Evolutionary conservation across 2,113 vertebrate species (phyloP).

Genomic region (Nothoprocta perdicaria): DNA sequence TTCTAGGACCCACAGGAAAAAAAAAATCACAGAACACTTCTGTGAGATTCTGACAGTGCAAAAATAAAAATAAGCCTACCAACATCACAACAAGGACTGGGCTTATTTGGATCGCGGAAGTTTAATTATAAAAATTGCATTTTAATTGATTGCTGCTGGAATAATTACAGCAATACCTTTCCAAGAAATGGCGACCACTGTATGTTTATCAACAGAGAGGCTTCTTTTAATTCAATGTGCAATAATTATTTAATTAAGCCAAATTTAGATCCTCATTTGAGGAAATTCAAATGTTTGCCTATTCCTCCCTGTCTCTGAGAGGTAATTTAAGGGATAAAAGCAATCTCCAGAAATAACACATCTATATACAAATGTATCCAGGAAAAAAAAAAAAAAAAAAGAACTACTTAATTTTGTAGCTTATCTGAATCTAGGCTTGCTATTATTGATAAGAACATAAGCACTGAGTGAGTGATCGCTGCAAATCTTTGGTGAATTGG

Average conservation of each 20-base stretch:
- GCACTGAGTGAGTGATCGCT: constrained; percentile 23
- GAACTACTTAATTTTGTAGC: constrained; percentile 37
- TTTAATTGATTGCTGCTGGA: constrained; percentile 69
- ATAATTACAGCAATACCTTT: constrained; percentile 63
- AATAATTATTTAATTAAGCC: constrained; percentile 67
- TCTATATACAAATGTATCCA: constrained; percentile 14
- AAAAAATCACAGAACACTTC: background rate
- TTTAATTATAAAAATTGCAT: constrained; percentile 71
- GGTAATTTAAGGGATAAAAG: constrained; percentile 60
- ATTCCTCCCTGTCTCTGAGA: constrained; percentile 41
- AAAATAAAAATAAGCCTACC: constrained; percentile 37
- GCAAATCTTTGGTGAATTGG: constrained; percentile 57
- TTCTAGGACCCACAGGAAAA: background rate
- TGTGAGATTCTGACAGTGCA: background rate
- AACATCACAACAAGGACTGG: constrained; percentile 1
- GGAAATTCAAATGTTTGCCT: constrained; percentile 38
- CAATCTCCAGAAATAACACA: constrained; percentile 41
- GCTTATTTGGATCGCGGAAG: constrained; percentile 38
- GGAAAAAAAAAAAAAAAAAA: constrained; percentile 37
- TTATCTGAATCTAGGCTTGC: constrained; percentile 58
- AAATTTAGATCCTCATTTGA: constrained; percentile 43
- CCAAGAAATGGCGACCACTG: constrained; percentile 44
- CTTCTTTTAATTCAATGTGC: constrained; percentile 18
- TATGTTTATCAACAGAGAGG: constrained; percentile 62
- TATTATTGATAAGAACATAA: constrained; percentile 54